A percentile compares a stretch with the other conserved stretches of the same genome.
Evolutionary conservation across 1,140 invertebrate species (phyloP).

Genomic region (Laodelphax striatellus): DNA sequence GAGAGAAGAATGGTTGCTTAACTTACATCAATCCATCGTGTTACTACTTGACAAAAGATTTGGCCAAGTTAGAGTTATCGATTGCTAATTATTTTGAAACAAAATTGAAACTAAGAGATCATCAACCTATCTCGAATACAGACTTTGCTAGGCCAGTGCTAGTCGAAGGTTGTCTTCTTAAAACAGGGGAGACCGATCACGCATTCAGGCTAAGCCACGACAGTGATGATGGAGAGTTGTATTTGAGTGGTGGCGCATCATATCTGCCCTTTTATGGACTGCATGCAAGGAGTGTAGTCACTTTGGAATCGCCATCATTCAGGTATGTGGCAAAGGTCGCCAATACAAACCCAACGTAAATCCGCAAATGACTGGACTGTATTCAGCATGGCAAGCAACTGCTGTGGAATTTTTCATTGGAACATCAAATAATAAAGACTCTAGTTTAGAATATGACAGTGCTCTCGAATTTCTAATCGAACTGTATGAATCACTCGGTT

Average conservation of each 20-base stretch:
- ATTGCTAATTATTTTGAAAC: constrained; percentile 39
- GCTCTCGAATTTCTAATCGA: constrained; percentile 33
- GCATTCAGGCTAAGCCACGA: constrained; percentile 40
- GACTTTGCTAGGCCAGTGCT: constrained; percentile 54
- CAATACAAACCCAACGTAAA: constrained; percentile 41
- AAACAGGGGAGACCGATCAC: constrained; percentile 37
- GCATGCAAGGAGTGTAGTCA: constrained; percentile 44
- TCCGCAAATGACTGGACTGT: constrained; percentile 35
- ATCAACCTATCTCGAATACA: constrained; percentile 44
- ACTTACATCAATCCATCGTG: constrained; percentile 42
- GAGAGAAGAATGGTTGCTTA: constrained; percentile 36
- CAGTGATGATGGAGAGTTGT: constrained; percentile 37
- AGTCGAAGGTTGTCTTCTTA: constrained; percentile 49
- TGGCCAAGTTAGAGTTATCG: constrained; percentile 50
- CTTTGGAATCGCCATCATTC: constrained; percentile 41
- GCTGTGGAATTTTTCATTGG: constrained; percentile 43
- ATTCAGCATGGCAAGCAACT: constrained; percentile 47
- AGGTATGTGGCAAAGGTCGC: constrained; percentile 46
- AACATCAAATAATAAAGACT: constrained; percentile 30
- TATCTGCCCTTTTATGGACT: constrained; percentile 49
- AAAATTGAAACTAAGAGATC: constrained; percentile 35
- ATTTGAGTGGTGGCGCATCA: constrained; percentile 51
- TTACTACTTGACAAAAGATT: constrained; percentile 48
- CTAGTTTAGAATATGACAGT: constrained; percentile 35
- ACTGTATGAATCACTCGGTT: constrained; percentile 43